A percentile compares a stretch with the other conserved stretches of the same genome.
These are phyloP conservation scores for Littorina saxatilis DNA, from an alignment of 1,140 invertebrate species.

Conservation along the genomic window DNA sequence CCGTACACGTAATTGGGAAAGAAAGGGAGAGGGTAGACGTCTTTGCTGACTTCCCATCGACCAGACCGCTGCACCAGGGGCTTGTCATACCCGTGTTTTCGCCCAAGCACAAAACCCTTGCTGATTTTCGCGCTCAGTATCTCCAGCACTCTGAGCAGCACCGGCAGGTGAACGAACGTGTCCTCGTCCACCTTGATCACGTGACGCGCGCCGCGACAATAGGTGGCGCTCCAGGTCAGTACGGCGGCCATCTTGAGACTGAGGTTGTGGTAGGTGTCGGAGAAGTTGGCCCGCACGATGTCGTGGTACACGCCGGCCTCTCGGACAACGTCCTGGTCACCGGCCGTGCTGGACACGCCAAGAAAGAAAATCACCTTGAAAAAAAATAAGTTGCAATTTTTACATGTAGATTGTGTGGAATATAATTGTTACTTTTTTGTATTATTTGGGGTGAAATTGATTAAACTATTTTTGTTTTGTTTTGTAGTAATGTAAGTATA, in stretches of 20 bases:
- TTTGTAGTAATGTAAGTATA: too few species aligned
- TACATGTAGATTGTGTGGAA: too few species aligned
- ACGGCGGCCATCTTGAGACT: conserved; percentile 17
- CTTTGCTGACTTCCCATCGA: conserved; percentile 56
- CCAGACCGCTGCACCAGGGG: not conserved
- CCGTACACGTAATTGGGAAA: conserved; percentile 64
- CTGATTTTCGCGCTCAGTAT: too few species aligned
- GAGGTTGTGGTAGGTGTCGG: conserved; percentile 56
- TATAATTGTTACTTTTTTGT: too few species aligned
- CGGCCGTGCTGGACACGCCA: not conserved
- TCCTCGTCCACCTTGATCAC: conserved; percentile 38
- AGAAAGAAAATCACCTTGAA: conserved; percentile 41
- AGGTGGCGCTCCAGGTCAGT: not conserved
- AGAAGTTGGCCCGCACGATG: conserved; percentile 62
- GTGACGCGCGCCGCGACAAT: not conserved
- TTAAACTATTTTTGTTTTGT: too few species aligned
- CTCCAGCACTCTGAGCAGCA: not conserved
- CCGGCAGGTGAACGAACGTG: conserved; percentile 19
- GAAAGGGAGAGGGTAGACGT: conserved; percentile 52
- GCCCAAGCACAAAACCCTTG: not conserved
- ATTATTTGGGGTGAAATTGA: too few species aligned
- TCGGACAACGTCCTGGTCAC: not conserved
- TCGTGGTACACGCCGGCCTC: conserved; percentile 55
- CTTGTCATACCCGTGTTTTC: not conserved
- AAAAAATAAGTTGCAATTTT: too few species aligned